Conservation (phyloP, 1,140 invertebrate genomes). For the Brachionus rubens region DNA sequence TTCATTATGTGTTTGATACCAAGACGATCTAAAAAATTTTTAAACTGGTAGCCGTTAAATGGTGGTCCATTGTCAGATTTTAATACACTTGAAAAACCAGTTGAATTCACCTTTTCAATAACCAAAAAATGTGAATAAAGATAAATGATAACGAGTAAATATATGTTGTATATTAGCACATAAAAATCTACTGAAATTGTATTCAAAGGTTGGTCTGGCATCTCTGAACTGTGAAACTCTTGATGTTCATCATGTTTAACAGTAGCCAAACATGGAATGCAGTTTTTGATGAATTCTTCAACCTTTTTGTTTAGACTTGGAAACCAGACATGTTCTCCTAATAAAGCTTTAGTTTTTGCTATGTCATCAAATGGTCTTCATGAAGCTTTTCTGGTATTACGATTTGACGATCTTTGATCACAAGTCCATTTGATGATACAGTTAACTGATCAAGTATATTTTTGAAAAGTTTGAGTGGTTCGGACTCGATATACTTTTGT, state of each 20-base stretch:
- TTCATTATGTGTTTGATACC: conserved; percentile 46
- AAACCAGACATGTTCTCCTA: conserved; percentile 49
- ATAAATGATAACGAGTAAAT: conserved; percentile 51
- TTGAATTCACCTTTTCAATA: conserved; percentile 48
- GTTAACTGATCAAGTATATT: background rate
- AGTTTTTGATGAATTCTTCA: conserved; percentile 47
- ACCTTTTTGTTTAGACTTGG: conserved; percentile 46
- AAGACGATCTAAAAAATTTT: conserved; percentile 29
- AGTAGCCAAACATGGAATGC: conserved; percentile 48
- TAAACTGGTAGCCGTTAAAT: conserved; percentile 47
- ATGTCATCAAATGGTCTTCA: conserved; percentile 44
- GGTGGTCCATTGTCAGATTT: conserved; percentile 48
- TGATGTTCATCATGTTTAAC: too few relatives aligned
- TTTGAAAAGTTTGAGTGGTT: background rate
- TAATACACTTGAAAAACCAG: conserved; percentile 46
- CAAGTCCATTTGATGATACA: background rate
- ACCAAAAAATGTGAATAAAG: conserved; percentile 52
- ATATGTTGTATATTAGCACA: conserved; percentile 52
- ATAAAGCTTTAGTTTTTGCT: conserved; percentile 48
- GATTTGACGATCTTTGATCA: conserved; percentile 46
- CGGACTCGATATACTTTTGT: too few relatives aligned
- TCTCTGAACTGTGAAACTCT: conserved; percentile 48
- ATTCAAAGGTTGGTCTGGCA: conserved; percentile 49
- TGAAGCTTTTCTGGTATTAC: conserved; percentile 48
- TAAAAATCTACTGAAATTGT: conserved; percentile 51